Evolutionary conservation across 2,797 vertebrate species (phyloP), one percentile per base, ranked within the genome.

Genomic region (Vultur gryphus): DNA sequence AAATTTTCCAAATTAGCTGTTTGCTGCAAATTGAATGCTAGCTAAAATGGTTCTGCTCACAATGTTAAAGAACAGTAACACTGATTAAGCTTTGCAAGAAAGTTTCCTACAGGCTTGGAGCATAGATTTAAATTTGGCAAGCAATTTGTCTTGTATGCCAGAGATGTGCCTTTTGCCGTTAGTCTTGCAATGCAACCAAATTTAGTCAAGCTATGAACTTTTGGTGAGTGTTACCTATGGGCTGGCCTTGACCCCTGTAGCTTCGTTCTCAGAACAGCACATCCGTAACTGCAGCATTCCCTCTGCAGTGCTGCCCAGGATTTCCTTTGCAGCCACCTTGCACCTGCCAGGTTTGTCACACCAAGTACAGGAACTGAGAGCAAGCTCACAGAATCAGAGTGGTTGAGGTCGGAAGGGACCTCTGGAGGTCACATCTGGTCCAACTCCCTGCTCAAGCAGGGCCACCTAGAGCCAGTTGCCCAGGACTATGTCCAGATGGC

Each of bases 241-340:
- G 13, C 14, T 73, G 61, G 43, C 41, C 51, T 19, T n/a, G 35
- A 46, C n/a, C 23, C 4, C 51, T 5, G 13, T 7, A 51, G 28
- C 24, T 80, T 76, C 18, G 4, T 46, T 59, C 35, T 37, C 17
- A 9, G 26, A 51, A 28, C 11, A 62, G 39, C 4, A 9, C 21
- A 18, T 11, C 28, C 62, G 28, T 18, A 70, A 16, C 31, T 15
- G 41, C 84, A 62, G 65, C 8, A 10, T 26, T 59, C 29, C n/a
- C 0, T 0, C 11, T 25, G 25, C 70, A 51, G 44, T 5, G 58
- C 33, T 37, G 57, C 43, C 16, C 41, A 31, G 41, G 33, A 31
- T 39, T 70, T 39, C 33, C 54, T 72, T 11, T 51, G 59, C 58
- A 44, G 41, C 12, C 43, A 43, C 70, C 16, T 52, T 21, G 44